phyloP scores from a whole-genome alignment of 2,113 vertebrate genomes.

The Engraulis encrasicolus region DNA sequence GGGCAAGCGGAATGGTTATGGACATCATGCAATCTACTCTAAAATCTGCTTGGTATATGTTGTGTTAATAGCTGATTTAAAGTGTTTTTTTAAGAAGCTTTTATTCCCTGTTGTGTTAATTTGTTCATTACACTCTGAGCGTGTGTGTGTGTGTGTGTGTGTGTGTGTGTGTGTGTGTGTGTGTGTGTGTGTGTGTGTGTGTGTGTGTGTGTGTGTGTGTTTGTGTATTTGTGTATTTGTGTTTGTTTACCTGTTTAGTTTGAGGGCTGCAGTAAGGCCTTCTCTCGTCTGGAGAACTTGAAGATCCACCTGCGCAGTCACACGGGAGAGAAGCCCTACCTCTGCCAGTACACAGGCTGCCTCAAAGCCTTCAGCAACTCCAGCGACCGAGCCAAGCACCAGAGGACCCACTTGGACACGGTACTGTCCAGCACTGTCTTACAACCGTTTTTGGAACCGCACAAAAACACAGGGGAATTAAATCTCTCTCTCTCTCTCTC shows the following conservation, averaged over 20 bases:
- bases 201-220: conserved; percentile 3
- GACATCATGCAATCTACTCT: no score
- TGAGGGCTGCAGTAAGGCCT: conserved; percentile 73
- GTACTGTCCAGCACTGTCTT: conserved; percentile 42
- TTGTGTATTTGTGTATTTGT: not conserved
- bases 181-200: not conserved
- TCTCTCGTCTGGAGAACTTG: conserved; percentile 76
- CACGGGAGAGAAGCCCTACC: conserved; percentile 74
- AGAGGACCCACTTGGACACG: conserved; percentile 75
- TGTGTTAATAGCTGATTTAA: no score
- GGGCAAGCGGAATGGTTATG: no score
- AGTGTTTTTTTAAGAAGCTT: no score
- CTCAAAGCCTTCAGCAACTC: conserved; percentile 76
- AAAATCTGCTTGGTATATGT: no score
- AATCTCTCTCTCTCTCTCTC: no score
- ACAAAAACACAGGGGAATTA: not conserved
- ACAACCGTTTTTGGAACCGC: not conserved
- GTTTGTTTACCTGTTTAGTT: no score
- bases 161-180: conserved; percentile 22
- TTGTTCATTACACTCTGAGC: no score
- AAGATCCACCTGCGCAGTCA: conserved; percentile 76
- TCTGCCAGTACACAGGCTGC: conserved; percentile 72
- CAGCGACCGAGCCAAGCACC: conserved; percentile 74
- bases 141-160: conserved; percentile 35
- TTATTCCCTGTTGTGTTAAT: no score